These are phyloP conservation scores for Carcinoscorpius rotundicauda DNA, from an alignment of 1,140 invertebrate genomes.

Conservation along the genomic window DNA sequence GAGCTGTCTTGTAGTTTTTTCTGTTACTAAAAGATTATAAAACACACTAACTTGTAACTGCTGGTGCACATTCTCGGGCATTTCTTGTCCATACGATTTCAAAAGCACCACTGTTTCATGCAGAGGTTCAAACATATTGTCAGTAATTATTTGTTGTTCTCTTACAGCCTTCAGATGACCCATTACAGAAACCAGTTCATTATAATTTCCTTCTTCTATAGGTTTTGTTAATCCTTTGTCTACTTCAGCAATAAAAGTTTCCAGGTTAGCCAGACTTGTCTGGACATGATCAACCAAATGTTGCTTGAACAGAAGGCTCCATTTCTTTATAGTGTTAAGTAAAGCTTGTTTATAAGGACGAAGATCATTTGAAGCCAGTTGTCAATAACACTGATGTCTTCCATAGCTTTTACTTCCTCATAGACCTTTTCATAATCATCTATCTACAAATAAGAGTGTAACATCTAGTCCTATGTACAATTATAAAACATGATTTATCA, in stretches of 20 bases:
- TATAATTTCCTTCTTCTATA: slow-evolving; percentile 39
- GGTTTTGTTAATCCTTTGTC: slow-evolving; percentile 48
- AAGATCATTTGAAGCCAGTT: slow-evolving; percentile 81
- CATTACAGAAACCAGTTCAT: slow-evolving; percentile 39
- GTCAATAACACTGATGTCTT: slow-evolving; percentile 49
- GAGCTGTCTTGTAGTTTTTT: too few species aligned
- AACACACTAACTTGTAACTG: slow-evolving; percentile 37
- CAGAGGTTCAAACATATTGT: slow-evolving; percentile 87
- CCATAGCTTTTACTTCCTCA: too few species aligned
- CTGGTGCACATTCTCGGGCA: slow-evolving; percentile 39
- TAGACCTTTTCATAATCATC: too few species aligned
- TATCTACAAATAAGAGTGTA: too few species aligned
- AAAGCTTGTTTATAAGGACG: slow-evolving; percentile 80
- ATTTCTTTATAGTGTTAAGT: slow-evolving; percentile 81
- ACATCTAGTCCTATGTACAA: too few species aligned
- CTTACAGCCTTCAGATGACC: slow-evolving; percentile 38
- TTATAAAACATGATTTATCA: too few species aligned
- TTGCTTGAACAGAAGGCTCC: slow-evolving; percentile 91
- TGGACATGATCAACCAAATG: slow-evolving; percentile 52
- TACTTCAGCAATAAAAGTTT: slow-evolving; percentile 45
- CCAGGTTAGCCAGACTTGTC: slow-evolving; percentile 38
- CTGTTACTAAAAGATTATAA: too few species aligned
- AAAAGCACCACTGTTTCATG: slow-evolving; percentile 47
- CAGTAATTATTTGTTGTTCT: slow-evolving; percentile 32
- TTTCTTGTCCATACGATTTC: slow-evolving; percentile 39